These are phyloP conservation scores for Bergia puertoricense DNA, from an alignment of 92 coral and sea anemone genomes.

Conservation along the genomic window DNA sequence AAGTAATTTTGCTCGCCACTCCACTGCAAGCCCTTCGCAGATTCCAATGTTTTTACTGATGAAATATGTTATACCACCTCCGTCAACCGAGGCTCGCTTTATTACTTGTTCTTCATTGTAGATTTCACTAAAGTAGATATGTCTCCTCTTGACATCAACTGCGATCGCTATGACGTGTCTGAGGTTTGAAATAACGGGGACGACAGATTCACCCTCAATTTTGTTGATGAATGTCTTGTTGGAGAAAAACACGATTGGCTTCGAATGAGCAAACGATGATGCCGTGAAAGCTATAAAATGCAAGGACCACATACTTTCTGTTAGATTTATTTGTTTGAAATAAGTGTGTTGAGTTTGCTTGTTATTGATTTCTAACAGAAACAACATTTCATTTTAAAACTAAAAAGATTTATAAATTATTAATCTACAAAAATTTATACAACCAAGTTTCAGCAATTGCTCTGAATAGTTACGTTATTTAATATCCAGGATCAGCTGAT, in stretches of 20 bases:
- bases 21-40: constrained; percentile 36
- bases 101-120: background rate
- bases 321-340: background rate
- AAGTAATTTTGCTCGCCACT: constrained; percentile 28
- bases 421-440: too few species aligned
- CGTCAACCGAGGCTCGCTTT: background rate
- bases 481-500: too few species aligned
- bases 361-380: background rate
- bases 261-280: constrained; percentile 1
- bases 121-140: constrained; percentile 15
- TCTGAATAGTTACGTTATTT: too few species aligned
- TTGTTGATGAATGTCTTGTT: constrained; percentile 29
- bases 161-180: constrained; percentile 23
- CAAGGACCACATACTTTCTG: background rate
- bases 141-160: constrained; percentile 7
- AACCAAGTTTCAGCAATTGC: too few species aligned
- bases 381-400: too few species aligned
- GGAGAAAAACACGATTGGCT: constrained; percentile 35
- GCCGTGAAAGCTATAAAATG: background rate
- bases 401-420: too few species aligned
- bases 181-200: constrained; percentile 15
- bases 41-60: constrained; percentile 13
- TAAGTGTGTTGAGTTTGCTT: background rate
- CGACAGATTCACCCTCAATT: background rate
- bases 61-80: background rate